A percentile compares a stretch with the other conserved stretches of the same genome.
phyloP scores from a whole-genome alignment of 2,888 invertebrate genomes.

The Nephrocerus scutellatus region DNA sequence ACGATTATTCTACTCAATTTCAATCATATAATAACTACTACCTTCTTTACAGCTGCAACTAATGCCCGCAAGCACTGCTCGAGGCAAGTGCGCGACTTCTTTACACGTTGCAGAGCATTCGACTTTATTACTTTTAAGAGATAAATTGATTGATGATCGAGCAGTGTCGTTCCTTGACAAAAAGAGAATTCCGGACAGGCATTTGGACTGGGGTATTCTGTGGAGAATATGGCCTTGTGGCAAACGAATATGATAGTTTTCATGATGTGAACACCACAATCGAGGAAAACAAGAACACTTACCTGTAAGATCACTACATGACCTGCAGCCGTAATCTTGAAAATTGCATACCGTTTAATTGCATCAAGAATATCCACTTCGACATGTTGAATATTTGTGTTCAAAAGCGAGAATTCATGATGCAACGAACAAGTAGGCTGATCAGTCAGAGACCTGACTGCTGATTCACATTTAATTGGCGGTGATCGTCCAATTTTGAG shows the following conservation, averaged over 20 bases:
- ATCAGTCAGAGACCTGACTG: constrained; percentile 40
- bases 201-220: constrained; percentile 64
- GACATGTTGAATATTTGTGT: constrained; percentile 67
- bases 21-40: constrained; percentile 8
- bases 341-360: constrained; percentile 51
- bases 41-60: constrained; percentile 56
- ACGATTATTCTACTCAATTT: constrained; percentile 2
- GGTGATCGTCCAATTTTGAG: constrained; percentile 47
- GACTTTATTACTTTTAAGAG: constrained; percentile 73
- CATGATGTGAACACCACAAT: background rate
- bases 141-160: constrained; percentile 63
- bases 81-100: constrained; percentile 77
- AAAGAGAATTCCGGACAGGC: constrained; percentile 62
- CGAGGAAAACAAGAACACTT: background rate
- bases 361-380: constrained; percentile 52
- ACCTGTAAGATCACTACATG: constrained; percentile 51
- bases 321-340: constrained; percentile 42
- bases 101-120: constrained; percentile 74
- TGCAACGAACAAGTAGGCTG: constrained; percentile 51
- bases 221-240: constrained; percentile 66
- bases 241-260: background rate
- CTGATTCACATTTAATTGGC: constrained; percentile 39
- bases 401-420: constrained; percentile 69
- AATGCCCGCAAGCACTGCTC: constrained; percentile 76
- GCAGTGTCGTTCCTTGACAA: constrained; percentile 60